Conservation (phyloP, 2,113 vertebrate species). For the Rhadina sibilatrix region DNA sequence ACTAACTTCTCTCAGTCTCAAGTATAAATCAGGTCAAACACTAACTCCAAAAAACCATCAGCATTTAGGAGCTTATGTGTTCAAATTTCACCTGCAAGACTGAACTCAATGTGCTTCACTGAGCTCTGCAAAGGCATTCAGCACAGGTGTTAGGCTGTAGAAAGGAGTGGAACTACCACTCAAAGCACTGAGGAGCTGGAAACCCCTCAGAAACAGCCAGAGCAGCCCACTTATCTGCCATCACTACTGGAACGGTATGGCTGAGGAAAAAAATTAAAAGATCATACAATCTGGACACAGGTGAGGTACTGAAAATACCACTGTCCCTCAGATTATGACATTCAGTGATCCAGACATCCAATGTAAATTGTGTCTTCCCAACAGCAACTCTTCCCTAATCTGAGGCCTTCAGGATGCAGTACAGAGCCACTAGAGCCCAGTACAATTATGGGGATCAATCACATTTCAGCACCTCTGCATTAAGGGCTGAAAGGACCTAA, state of each 20-base stretch:
- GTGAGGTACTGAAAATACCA: background rate
- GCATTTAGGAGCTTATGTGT: background rate
- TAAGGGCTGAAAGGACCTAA: background rate
- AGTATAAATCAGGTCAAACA: background rate
- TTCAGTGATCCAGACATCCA: background rate
- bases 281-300: background rate
- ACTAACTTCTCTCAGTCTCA: background rate
- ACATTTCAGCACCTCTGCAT: background rate
- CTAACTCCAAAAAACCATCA: background rate
- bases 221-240: background rate
- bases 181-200: background rate
- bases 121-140: background rate
- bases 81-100: background rate
- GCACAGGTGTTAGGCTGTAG: background rate
- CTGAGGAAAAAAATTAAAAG: background rate
- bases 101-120: background rate
- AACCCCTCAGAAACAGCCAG: background rate
- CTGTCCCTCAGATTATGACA: background rate
- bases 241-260: background rate
- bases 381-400: background rate
- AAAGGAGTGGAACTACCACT: background rate
- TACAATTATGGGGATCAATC: background rate
- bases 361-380: background rate
- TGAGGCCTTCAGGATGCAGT: background rate
- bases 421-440: background rate